These are phyloP conservation scores for Nilaparvata lugens DNA, from an alignment of 1,140 invertebrate species.

Conservation along the genomic window DNA sequence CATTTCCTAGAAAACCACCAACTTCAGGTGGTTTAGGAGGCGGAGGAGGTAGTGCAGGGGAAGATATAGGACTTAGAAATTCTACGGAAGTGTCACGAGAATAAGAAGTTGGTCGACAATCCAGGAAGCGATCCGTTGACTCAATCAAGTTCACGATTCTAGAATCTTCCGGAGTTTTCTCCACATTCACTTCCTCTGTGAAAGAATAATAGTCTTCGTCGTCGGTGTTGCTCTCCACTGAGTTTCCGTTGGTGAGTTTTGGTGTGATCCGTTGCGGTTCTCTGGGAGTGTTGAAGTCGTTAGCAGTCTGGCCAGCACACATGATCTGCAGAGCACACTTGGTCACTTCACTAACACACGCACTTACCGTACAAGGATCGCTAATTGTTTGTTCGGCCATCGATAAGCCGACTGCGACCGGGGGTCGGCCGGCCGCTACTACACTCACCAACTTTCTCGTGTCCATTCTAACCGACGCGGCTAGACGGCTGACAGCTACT, in stretches of 20 bases:
- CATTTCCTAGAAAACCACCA: neutral
- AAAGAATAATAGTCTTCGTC: too few relatives aligned
- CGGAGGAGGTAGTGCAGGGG: neutral
- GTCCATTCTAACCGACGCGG: neutral
- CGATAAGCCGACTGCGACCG: neutral
- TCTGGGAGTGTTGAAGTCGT: too few relatives aligned
- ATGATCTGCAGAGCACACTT: constrained; percentile 21
- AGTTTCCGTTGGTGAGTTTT: neutral
- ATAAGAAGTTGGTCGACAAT: too few relatives aligned
- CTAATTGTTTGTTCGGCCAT: neutral
- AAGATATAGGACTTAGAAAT: neutral
- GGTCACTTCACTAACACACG: constrained; percentile 21
- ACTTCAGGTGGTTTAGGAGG: constrained; percentile 14
- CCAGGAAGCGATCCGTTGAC: too few relatives aligned
- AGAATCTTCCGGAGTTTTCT: too few relatives aligned
- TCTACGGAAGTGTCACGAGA: neutral
- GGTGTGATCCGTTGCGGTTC: too few relatives aligned
- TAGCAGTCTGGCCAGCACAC: neutral
- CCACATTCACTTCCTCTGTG: too few relatives aligned
- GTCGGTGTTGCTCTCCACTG: too few relatives aligned
- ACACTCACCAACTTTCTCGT: constrained; percentile 1
- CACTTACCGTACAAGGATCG: constrained; percentile 15
- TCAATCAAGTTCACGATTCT: too few relatives aligned
- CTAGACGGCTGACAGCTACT: constrained; percentile 2
- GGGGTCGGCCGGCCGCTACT: constrained; percentile 18